These are phyloP conservation scores for Heteractis magnifica DNA, from an alignment of 92 coral and sea anemone species.

Conservation along the genomic window DNA sequence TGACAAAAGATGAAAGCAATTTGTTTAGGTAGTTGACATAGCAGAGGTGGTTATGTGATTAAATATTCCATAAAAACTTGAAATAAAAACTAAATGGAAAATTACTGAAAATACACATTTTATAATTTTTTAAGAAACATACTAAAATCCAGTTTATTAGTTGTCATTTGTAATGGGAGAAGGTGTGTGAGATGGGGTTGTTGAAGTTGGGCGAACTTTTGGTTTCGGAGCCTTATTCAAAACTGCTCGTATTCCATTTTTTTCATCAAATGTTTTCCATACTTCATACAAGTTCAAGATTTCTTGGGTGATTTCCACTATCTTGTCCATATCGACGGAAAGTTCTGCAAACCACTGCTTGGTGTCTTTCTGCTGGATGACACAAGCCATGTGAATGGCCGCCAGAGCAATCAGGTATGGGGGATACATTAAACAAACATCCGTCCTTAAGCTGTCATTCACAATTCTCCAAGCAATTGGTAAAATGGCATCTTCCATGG, in stretches of 20 bases:
- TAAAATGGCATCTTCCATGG: conserved; percentile 86
- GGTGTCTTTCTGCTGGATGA: conserved; percentile 90
- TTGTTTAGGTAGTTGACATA: neutral
- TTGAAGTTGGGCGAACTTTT: conserved; percentile 89
- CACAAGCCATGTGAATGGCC: conserved; percentile 98
- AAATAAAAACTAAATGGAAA: neutral
- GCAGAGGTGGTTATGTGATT: neutral
- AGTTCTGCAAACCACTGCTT: conserved; percentile 96
- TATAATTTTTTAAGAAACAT: neutral
- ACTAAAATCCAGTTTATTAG: conserved; percentile 12
- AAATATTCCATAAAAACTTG: neutral
- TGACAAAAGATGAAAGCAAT: no score
- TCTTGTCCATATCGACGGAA: conserved; percentile 96
- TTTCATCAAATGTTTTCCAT: conserved; percentile 92
- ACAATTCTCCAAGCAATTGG: conserved; percentile 98
- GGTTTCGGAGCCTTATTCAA: conserved; percentile 89
- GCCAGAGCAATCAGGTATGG: conserved; percentile 95
- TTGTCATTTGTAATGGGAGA: conserved; percentile 70
- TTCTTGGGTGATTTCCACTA: conserved; percentile 89
- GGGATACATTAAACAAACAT: conserved; percentile 82
- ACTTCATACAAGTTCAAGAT: conserved; percentile 91
- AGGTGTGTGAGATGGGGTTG: conserved; percentile 88
- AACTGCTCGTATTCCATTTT: conserved; percentile 68
- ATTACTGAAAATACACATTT: neutral
- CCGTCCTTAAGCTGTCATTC: conserved; percentile 95